Percentiles rank a stretch among this genome's conserved stretches.
Evolutionary conservation across 2,888 invertebrate species (phyloP).

Genomic region (Drosophila mayaguana): DNA sequence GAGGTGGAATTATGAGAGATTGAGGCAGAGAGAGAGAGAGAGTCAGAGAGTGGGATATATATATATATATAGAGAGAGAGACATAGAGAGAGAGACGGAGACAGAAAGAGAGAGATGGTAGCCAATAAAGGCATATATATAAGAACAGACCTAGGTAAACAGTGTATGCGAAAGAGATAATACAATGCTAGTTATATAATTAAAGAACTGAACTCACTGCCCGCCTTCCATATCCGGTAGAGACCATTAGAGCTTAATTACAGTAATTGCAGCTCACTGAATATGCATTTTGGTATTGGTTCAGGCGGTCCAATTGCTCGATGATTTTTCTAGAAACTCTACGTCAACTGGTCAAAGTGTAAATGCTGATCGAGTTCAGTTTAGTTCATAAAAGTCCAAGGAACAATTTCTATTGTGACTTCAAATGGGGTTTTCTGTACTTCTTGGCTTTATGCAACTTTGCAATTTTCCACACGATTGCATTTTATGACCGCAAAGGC

Average conservation of each 20-base stretch:
- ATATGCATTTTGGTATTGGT: conserved; percentile 35
- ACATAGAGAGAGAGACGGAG: no score
- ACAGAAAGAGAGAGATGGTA: no score
- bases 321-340: conserved; percentile 5
- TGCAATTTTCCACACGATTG: conserved; percentile 73
- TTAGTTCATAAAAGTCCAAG: not conserved
- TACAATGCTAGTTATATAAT: no score
- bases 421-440: conserved; percentile 15
- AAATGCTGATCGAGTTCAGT: conserved; percentile 13
- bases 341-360: conserved; percentile 27
- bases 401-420: conserved; percentile 18
- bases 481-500: conserved; percentile 59
- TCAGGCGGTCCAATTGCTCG: conserved; percentile 21
- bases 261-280: conserved; percentile 34
- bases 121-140: no score
- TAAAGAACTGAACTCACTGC: conserved; percentile 25
- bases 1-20: not conserved
- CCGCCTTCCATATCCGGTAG: conserved; percentile 51
- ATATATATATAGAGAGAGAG: no score
- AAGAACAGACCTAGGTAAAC: no score
- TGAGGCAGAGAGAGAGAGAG: not conserved
- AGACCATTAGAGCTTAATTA: conserved; percentile 44
- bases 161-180: no score
- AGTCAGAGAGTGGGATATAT: not conserved
- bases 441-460: conserved; percentile 55